phyloP scores from a whole-genome alignment of 2,888 invertebrate species.

The Phalangium opilio region DNA sequence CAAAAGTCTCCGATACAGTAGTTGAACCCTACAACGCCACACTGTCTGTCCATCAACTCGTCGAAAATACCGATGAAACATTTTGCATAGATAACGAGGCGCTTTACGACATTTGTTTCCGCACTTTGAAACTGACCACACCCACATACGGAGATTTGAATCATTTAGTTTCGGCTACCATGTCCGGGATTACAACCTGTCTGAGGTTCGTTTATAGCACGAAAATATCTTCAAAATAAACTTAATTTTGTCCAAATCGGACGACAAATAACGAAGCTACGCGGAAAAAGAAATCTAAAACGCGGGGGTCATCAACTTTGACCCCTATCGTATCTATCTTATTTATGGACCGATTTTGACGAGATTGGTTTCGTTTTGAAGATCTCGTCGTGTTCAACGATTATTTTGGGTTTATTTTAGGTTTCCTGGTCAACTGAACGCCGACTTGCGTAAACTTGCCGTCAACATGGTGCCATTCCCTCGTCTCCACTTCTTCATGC shows the following conservation, averaged over 20 bases:
- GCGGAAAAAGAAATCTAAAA: too few species aligned
- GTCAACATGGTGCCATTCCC: constrained; percentile 98
- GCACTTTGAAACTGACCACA: constrained; percentile 38
- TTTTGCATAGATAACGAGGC: constrained; percentile 41
- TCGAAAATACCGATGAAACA: constrained; percentile 37
- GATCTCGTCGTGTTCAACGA: too few species aligned
- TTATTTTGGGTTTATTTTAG: too few species aligned
- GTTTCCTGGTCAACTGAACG: constrained; percentile 87
- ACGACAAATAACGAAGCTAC: too few species aligned
- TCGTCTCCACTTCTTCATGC: constrained; percentile 37
- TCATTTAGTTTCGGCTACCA: background rate
- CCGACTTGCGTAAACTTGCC: constrained; percentile 75
- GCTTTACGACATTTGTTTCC: constrained; percentile 41
- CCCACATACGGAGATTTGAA: constrained; percentile 44
- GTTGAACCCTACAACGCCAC: constrained; percentile 37
- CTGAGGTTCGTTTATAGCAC: background rate
- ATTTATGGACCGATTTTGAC: too few species aligned
- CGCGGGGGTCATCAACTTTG: too few species aligned
- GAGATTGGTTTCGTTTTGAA: too few species aligned
- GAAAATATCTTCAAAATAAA: too few species aligned
- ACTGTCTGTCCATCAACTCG: constrained; percentile 35
- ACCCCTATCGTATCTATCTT: too few species aligned
- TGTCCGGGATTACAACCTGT: background rate
- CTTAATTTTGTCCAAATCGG: too few species aligned
- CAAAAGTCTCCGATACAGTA: constrained; percentile 43